Conservation (phyloP, 2,888 invertebrate genomes). For the Zygogramma bicolorata region DNA sequence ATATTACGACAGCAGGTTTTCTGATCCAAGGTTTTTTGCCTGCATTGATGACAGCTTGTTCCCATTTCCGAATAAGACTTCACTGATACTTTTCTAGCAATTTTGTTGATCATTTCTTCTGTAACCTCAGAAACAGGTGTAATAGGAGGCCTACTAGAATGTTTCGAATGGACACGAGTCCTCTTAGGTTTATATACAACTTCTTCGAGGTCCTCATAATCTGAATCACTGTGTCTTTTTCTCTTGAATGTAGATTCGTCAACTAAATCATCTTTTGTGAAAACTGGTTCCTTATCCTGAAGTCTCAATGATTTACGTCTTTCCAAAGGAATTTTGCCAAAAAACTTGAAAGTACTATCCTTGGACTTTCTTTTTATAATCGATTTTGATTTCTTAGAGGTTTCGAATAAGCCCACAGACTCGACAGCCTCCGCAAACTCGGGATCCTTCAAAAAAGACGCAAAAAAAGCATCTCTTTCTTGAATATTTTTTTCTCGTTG, state of each 20-base stretch:
- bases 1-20: conserved; percentile 71
- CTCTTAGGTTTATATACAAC: conserved; percentile 44
- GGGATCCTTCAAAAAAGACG: conserved; percentile 56
- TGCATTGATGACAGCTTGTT: conserved; percentile 72
- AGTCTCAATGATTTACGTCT: conserved; percentile 55
- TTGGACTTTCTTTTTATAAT: conserved; percentile 34
- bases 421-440: conserved; percentile 33
- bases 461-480: conserved; percentile 57
- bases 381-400: conserved; percentile 25
- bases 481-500: conserved; percentile 60
- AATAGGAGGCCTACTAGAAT: conserved; percentile 50
- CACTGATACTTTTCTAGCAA: conserved; percentile 31
- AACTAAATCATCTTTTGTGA: conserved; percentile 46
- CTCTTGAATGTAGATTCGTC: conserved; percentile 41
- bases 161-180: conserved; percentile 38
- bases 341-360: conserved; percentile 46
- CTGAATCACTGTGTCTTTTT: conserved; percentile 34
- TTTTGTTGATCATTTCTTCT: conserved; percentile 43
- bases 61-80: conserved; percentile 58
- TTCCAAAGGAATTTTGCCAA: conserved; percentile 42
- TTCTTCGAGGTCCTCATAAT: conserved; percentile 45
- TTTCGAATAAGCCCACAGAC: conserved; percentile 27
- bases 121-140: conserved; percentile 63
- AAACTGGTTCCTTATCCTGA: conserved; percentile 53
- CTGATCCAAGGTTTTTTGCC: conserved; percentile 72